Evolutionary conservation across 1,140 invertebrate genomes (phyloP), one percentile per base, ranked within the genome.

Genomic region (Lepidurus arcticus): DNA sequence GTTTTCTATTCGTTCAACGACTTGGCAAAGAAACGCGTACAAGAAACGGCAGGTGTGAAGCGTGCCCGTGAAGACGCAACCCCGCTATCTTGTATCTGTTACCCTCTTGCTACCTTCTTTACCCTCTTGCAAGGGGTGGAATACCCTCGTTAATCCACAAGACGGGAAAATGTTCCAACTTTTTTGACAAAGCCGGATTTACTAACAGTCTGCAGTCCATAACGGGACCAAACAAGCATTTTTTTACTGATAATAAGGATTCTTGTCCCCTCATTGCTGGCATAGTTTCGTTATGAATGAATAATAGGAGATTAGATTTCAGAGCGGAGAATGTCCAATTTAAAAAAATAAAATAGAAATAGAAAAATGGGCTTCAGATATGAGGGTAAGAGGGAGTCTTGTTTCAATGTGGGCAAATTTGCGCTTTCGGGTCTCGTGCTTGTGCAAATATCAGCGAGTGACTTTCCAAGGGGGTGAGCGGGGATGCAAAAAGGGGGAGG

Each of bases 11-110:
- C 34, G 34, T 34, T 34, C 34, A 4, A 34, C 34, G 34, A 34
- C 34, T 34, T 34, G 34, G 34, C 34, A 34, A 34, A 34, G 34
- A 34, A 34, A 34, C 34, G 34, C 34, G 34, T 21, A 7, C 53
- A 65, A 21, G 16, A 65, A 65, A 65, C 53, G 53, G 53, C 53
- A 65, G 53, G 53, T 65, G 53, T 65, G 53, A 65, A 65, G 53
- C 53, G 53, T 65, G 53, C 53, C 34, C 53, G 3, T n/a, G 53
- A 65, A 65, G 21, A 65, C n/a, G 53, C n/a, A 65, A 65, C 53
- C 53, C 16, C 34, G 34, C 34, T 34, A 34, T 34, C 34, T 34
- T 34, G 26, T 34, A 34, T 34, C 26, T 34, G 34, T 4, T 34
- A 2, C 3, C 24, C 24, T 24, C 24, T 53, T n/a, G 47, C 47